These are phyloP conservation scores for Trogon surrucura DNA, from an alignment of 2,113 vertebrate species.

Conservation along the genomic window DNA sequence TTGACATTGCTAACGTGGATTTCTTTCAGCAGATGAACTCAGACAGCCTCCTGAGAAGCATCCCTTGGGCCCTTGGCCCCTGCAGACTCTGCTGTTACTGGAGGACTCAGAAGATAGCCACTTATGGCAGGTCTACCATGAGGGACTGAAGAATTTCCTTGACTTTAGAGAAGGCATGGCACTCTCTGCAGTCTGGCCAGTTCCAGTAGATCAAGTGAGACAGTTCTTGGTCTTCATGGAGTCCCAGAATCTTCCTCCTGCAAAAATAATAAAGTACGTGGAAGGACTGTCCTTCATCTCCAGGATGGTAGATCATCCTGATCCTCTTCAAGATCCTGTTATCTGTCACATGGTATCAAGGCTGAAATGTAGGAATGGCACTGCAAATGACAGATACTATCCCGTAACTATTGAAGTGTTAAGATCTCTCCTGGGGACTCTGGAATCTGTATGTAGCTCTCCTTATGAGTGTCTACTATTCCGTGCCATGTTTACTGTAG, in stretches of 20 bases:
- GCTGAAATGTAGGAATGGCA: neutral
- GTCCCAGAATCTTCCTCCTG: neutral
- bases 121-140: constrained; percentile 8
- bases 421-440: constrained; percentile 16
- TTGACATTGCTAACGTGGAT: neutral
- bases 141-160: constrained; percentile 10
- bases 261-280: constrained; percentile 9
- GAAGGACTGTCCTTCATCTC: constrained; percentile 44
- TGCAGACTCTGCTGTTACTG: neutral
- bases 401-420: constrained; percentile 33
- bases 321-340: constrained; percentile 37
- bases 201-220: constrained; percentile 27
- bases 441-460: constrained; percentile 33
- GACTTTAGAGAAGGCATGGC: neutral
- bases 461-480: constrained; percentile 32
- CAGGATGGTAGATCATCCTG: neutral
- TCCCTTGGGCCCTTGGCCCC: neutral
- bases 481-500: constrained; percentile 24
- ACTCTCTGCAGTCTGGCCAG: constrained; percentile 6
- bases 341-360: neutral
- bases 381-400: neutral
- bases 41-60: neutral
- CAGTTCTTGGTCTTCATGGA: neutral
- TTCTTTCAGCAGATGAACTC: neutral
- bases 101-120: neutral